A percentile compares a stretch with the other conserved stretches of the same genome.
These are phyloP conservation scores for Leucoma salicis DNA, from an alignment of 2,888 invertebrate species.

Conservation along the genomic window DNA sequence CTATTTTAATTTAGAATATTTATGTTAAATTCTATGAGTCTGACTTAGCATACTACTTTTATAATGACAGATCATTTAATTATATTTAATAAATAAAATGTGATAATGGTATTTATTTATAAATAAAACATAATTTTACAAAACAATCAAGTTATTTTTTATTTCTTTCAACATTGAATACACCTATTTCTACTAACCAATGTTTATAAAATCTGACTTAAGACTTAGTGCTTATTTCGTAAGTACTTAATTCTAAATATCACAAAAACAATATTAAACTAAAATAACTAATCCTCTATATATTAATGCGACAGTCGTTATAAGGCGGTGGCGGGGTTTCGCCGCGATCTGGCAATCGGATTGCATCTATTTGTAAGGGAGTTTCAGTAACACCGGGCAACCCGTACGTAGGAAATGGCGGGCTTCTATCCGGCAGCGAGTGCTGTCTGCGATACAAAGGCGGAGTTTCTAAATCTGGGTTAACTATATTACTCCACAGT, in stretches of 20 bases:
- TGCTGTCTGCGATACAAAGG: constrained; percentile 59
- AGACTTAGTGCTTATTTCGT: too few species aligned
- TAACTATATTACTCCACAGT: constrained; percentile 61
- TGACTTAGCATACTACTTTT: constrained; percentile 68
- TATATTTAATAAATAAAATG: constrained; percentile 59
- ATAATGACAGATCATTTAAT: constrained; percentile 62
- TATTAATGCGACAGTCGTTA: constrained; percentile 60
- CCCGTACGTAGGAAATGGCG: constrained; percentile 48
- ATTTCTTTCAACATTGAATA: too few species aligned
- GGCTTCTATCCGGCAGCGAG: constrained; percentile 54
- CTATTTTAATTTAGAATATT: constrained; percentile 61
- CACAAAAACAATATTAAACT: constrained; percentile 17
- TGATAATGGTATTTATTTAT: constrained; percentile 79
- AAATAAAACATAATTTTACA: constrained; percentile 45
- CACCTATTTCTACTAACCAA: too few species aligned
- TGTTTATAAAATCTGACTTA: too few species aligned
- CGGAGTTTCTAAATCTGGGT: constrained; percentile 67
- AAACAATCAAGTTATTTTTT: constrained; percentile 13
- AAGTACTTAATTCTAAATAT: constrained; percentile 19
- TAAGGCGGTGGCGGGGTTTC: constrained; percentile 78
- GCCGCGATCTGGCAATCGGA: constrained; percentile 51
- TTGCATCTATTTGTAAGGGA: constrained; percentile 53
- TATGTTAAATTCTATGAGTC: constrained; percentile 79
- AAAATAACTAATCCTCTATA: constrained; percentile 14
- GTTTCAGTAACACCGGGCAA: constrained; percentile 48